A percentile compares a stretch with the other conserved stretches of the same genome.
Conservation (phyloP, 2,113 vertebrate species). For the Chaetodon trifascialis region DNA sequence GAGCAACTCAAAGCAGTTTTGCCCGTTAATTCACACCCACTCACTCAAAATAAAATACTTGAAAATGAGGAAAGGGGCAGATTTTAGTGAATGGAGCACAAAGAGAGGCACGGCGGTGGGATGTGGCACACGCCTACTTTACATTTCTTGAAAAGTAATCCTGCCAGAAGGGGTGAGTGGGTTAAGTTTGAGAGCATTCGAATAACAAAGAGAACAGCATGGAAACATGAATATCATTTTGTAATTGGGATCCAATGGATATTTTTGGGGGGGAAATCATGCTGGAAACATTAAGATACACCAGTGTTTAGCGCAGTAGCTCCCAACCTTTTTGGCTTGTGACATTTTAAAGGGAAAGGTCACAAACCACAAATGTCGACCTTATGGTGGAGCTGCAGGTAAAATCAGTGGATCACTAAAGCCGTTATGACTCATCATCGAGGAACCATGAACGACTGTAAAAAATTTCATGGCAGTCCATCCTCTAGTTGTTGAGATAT, state of each 20-base stretch:
- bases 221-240: neutral
- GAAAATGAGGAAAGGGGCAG: constrained; percentile 13
- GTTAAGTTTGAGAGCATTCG: neutral
- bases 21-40: constrained; percentile 40
- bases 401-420: neutral
- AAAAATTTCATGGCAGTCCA: neutral
- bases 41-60: constrained; percentile 23
- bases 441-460: neutral
- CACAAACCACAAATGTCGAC: too few relatives aligned
- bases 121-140: constrained; percentile 22
- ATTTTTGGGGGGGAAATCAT: too few relatives aligned
- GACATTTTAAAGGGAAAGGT: neutral
- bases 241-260: neutral
- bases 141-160: constrained; percentile 25
- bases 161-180: neutral
- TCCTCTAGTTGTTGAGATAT: neutral
- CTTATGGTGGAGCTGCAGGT: too few relatives aligned
- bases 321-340: neutral
- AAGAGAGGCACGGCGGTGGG: constrained; percentile 25
- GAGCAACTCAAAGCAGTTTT: constrained; percentile 25
- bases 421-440: too few relatives aligned
- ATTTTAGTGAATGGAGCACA: constrained; percentile 50
- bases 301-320: neutral
- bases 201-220: neutral
- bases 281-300: neutral